Evolutionary conservation across 2,888 invertebrate species (phyloP).

Genomic region (Eupithecia pulchellata): DNA sequence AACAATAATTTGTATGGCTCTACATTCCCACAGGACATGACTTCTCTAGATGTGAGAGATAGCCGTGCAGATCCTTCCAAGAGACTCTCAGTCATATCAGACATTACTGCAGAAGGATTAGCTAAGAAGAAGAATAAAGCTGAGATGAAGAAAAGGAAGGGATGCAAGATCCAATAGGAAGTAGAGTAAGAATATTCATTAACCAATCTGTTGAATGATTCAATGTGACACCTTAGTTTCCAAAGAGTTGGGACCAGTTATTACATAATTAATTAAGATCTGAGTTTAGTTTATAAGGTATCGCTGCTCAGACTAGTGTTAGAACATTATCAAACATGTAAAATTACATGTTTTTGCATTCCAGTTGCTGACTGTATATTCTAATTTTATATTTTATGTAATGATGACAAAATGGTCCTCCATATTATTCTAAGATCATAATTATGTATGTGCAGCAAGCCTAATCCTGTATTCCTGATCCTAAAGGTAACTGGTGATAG

Average conservation of each 20-base stretch:
- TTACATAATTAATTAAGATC: constrained; percentile 16
- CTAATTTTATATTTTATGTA: not conserved
- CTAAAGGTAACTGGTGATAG: constrained; percentile 64
- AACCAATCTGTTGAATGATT: constrained; percentile 39
- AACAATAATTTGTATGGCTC: constrained; percentile 76
- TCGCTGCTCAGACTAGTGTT: not conserved
- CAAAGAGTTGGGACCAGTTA: constrained; percentile 44
- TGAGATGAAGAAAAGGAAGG: constrained; percentile 75
- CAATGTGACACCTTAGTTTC: constrained; percentile 36
- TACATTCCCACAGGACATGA: constrained; percentile 66
- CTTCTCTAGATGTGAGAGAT: constrained; percentile 53
- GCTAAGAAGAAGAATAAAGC: constrained; percentile 78
- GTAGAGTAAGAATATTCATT: constrained; percentile 25
- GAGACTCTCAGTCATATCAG: constrained; percentile 78
- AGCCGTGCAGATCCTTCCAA: constrained; percentile 67
- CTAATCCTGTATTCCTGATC: not conserved
- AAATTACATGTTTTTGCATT: not conserved
- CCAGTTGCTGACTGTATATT: not conserved
- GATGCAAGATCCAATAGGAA: constrained; percentile 77
- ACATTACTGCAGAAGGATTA: constrained; percentile 76
- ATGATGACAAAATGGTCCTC: not conserved
- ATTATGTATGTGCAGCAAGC: not conserved
- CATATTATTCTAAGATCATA: not conserved
- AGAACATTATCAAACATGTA: not conserved
- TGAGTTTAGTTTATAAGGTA: not conserved